Evolutionary conservation across 2,888 invertebrate species (phyloP).

Genomic region (Hesperia comma): DNA sequence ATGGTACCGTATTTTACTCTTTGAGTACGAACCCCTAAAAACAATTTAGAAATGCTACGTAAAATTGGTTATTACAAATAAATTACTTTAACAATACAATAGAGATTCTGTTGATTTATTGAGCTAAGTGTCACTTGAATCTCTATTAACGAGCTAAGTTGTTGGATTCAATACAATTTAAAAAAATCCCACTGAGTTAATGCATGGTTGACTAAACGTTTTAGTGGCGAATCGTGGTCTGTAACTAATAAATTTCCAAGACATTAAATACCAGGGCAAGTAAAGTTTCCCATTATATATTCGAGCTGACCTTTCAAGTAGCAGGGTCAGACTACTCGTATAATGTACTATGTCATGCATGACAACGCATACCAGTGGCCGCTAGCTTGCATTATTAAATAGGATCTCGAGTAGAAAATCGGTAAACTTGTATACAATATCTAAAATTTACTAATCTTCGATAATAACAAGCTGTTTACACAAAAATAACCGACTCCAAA

Average conservation of each 20-base stretch:
- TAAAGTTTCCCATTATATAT: constrained; percentile 50
- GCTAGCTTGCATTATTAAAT: constrained; percentile 66
- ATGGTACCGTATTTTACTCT: no score
- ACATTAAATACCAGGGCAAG: constrained; percentile 11
- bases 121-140: no score
- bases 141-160: no score
- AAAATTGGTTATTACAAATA: no score
- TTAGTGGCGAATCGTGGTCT: background rate
- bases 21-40: no score
- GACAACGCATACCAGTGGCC: constrained; percentile 62
- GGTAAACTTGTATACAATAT: background rate
- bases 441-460: constrained; percentile 14
- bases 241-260: background rate
- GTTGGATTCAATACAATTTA: no score
- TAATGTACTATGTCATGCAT: constrained; percentile 56
- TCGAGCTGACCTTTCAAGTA: constrained; percentile 59
- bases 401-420: constrained; percentile 51
- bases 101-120: no score
- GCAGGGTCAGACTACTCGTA: constrained; percentile 34
- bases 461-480: no score
- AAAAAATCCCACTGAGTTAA: no score
- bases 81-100: no score
- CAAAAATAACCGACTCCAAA: no score
- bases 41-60: no score
- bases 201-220: background rate